A percentile compares a stretch with the other conserved stretches of the same genome.
phyloP scores from a whole-genome alignment of 1,140 invertebrate species.

The Copidosoma floridanum region DNA sequence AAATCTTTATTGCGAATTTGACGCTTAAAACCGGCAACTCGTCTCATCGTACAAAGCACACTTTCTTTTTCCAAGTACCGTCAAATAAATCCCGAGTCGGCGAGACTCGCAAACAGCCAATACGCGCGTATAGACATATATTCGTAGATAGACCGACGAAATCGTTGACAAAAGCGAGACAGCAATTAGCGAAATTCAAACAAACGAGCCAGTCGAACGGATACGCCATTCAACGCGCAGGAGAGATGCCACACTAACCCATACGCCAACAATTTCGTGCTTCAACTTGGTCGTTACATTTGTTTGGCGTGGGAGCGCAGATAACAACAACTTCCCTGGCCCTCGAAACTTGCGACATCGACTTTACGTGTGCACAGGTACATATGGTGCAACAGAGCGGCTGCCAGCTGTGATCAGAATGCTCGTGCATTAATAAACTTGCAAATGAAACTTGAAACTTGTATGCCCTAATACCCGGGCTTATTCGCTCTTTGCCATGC shows the following conservation, averaged over 20 bases:
- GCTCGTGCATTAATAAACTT: constrained; percentile 27
- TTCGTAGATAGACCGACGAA: too few relatives aligned
- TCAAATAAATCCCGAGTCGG: too few relatives aligned
- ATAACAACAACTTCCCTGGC: constrained; percentile 23
- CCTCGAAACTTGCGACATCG: constrained; percentile 16
- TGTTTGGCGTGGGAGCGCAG: constrained; percentile 19
- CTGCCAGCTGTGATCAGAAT: constrained; percentile 25
- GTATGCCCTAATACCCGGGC: not conserved
- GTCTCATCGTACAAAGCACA: too few relatives aligned
- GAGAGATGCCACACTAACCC: not conserved
- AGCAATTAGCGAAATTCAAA: constrained; percentile 7
- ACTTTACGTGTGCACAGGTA: not conserved
- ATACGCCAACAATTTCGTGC: constrained; percentile 18
- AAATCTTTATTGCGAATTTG: too few relatives aligned
- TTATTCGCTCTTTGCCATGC: too few relatives aligned
- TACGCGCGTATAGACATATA: too few relatives aligned
- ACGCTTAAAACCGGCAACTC: too few relatives aligned
- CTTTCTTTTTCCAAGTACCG: too few relatives aligned
- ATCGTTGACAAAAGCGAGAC: constrained; percentile 9
- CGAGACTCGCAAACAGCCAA: too few relatives aligned
- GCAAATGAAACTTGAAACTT: constrained; percentile 22
- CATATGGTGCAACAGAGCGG: constrained; percentile 9
- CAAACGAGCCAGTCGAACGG: too few relatives aligned
- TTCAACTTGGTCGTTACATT: constrained; percentile 23
- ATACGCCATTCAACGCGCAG: too few relatives aligned